These are phyloP conservation scores for Reticulitermes lucifugus DNA, from an alignment of 2,888 invertebrate species.

Conservation along the genomic window DNA sequence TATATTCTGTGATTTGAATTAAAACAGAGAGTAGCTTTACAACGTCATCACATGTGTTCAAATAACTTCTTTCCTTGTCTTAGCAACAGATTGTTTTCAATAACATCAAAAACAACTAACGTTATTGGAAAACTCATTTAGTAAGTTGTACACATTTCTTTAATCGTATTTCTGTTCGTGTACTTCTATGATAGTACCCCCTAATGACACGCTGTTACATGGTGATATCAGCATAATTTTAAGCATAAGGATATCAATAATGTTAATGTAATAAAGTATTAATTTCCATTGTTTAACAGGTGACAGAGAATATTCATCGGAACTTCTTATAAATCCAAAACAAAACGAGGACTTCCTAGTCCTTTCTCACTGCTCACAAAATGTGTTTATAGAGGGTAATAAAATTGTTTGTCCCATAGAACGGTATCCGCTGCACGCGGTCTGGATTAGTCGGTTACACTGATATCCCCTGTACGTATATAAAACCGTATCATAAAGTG, in stretches of 20 bases:
- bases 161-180: not conserved
- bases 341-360: not conserved
- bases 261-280: slow-evolving; percentile 13
- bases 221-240: slow-evolving; percentile 24
- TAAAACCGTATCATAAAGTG: slow-evolving; percentile 9
- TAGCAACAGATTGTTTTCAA: not conserved
- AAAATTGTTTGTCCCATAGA: not conserved
- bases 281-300: slow-evolving; percentile 11
- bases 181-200: not conserved
- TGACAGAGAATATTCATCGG: not conserved
- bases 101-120: not conserved
- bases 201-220: not conserved
- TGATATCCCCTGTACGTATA: slow-evolving; percentile 18
- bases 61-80: not conserved
- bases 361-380: slow-evolving; percentile 36
- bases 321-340: slow-evolving; percentile 30
- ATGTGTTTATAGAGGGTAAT: not conserved
- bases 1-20: slow-evolving; percentile 11
- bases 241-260: not conserved
- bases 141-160: not conserved
- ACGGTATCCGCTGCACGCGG: slow-evolving; percentile 4
- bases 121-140: not conserved
- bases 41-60: slow-evolving; percentile 23
- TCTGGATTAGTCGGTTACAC: not conserved
- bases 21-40: slow-evolving; percentile 17